Percentiles rank a stretch among this genome's conserved stretches.
Evolutionary conservation across 2,888 invertebrate species (phyloP).

Genomic region (Phymatocera aterrima): DNA sequence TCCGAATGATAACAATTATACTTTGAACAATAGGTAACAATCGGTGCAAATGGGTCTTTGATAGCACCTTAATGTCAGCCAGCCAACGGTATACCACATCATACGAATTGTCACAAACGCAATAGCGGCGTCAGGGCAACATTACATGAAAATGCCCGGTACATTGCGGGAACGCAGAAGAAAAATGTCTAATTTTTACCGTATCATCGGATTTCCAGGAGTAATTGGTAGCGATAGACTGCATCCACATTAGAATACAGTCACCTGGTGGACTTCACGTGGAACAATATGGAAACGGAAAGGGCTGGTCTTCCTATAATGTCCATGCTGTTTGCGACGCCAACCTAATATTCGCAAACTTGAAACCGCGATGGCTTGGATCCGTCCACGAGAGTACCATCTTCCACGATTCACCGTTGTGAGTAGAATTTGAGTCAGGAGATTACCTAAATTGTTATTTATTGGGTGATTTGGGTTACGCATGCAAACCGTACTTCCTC

Average conservation of each 20-base stretch:
- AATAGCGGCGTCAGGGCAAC: constrained; percentile 51
- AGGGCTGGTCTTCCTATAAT: constrained; percentile 57
- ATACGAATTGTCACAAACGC: constrained; percentile 52
- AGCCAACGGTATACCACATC: constrained; percentile 52
- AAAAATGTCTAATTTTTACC: constrained; percentile 52
- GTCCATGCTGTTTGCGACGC: constrained; percentile 54
- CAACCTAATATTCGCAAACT: constrained; percentile 51
- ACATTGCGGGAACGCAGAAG: constrained; percentile 48
- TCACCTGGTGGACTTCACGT: constrained; percentile 55
- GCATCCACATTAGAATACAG: constrained; percentile 58
- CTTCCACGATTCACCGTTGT: not conserved
- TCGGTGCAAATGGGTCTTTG: no score
- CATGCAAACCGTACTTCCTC: constrained; percentile 57
- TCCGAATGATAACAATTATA: no score
- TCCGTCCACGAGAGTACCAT: constrained; percentile 45
- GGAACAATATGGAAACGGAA: constrained; percentile 55
- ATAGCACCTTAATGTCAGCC: constrained; percentile 52
- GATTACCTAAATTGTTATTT: constrained; percentile 56
- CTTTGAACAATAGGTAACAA: no score
- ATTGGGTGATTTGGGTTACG: constrained; percentile 66
- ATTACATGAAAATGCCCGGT: constrained; percentile 52
- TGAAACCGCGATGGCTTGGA: constrained; percentile 59
- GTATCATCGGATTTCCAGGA: constrained; percentile 56
- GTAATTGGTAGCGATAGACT: constrained; percentile 59
- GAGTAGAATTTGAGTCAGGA: constrained; percentile 52